phyloP scores from a whole-genome alignment of 1,140 invertebrate species.

The Halyomorpha halys region DNA sequence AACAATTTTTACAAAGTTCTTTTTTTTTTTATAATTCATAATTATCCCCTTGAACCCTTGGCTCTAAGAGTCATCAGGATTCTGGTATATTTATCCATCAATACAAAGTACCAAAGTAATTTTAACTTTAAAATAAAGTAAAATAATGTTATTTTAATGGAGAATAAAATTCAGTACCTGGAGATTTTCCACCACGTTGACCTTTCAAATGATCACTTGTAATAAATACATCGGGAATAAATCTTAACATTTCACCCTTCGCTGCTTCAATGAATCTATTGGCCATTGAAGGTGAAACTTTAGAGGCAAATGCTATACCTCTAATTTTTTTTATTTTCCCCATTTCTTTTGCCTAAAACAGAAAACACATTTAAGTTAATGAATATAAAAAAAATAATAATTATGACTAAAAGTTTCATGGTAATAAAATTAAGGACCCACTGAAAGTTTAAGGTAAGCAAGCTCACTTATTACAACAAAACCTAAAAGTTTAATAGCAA shows the following conservation, averaged over 20 bases:
- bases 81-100: too few species aligned
- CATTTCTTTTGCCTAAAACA: constrained; percentile 51
- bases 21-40: too few species aligned
- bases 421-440: too few species aligned
- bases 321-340: constrained; percentile 91
- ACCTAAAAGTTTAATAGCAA: too few species aligned
- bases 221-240: constrained; percentile 91
- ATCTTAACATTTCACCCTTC: constrained; percentile 82
- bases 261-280: constrained; percentile 87
- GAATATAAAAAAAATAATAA: background rate
- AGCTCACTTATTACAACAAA: too few species aligned
- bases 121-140: too few species aligned
- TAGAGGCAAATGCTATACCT: constrained; percentile 75
- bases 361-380: background rate
- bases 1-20: too few species aligned
- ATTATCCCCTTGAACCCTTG: too few species aligned
- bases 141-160: too few species aligned
- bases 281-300: constrained; percentile 81
- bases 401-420: background rate
- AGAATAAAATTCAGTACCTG: constrained; percentile 37
- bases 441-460: too few species aligned
- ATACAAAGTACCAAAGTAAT: too few species aligned
- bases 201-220: constrained; percentile 85
- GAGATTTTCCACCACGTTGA: constrained; percentile 72
- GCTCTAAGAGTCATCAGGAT: too few species aligned